Evolutionary conservation across 2,797 vertebrate species (phyloP).

Genomic region (Champsocephalus gunnari): DNA sequence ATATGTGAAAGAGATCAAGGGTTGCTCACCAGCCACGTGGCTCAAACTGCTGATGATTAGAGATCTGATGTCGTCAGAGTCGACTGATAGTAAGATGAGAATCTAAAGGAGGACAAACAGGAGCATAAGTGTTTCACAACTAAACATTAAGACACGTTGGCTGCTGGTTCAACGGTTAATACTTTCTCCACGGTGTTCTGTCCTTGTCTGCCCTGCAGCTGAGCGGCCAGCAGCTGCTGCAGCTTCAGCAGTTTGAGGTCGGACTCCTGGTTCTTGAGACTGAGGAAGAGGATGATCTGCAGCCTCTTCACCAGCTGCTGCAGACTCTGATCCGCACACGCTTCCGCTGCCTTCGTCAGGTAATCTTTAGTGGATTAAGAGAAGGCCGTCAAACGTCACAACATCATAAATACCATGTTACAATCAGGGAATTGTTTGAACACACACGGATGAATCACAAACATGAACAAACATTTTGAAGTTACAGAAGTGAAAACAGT

Average conservation of each 20-base stretch:
- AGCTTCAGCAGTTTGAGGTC: constrained; percentile 87
- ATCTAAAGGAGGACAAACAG: constrained; percentile 77
- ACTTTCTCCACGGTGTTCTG: constrained; percentile 69
- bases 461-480: neutral
- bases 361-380: constrained; percentile 81
- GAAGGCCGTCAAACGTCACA: neutral
- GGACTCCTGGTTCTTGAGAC: constrained; percentile 82
- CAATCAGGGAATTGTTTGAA: neutral
- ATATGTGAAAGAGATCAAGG: neutral
- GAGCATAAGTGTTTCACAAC: neutral
- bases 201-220: constrained; percentile 73
- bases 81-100: constrained; percentile 87
- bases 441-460: neutral
- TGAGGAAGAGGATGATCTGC: constrained; percentile 87
- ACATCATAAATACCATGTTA: neutral
- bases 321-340: constrained; percentile 82
- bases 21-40: constrained; percentile 84
- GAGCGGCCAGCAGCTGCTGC: constrained; percentile 79
- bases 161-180: constrained; percentile 15
- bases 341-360: constrained; percentile 85
- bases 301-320: constrained; percentile 87
- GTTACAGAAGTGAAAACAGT: neutral
- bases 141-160: neutral
- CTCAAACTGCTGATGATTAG: constrained; percentile 81
- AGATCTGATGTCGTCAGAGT: constrained; percentile 79